Conservation (phyloP, 1,140 invertebrate genomes). For the Mylabris phalerata region DNA sequence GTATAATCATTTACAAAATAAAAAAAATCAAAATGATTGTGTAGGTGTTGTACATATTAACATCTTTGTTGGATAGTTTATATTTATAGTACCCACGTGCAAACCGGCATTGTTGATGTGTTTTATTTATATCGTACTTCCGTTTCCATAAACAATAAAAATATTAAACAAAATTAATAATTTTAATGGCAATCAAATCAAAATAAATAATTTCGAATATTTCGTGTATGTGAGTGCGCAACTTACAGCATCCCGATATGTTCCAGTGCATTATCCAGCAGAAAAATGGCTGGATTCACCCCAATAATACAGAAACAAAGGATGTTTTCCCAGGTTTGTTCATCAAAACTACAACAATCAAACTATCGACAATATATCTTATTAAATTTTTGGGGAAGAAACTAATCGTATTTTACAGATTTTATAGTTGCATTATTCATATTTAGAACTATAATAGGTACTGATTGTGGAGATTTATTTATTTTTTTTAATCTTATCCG, state of each 20-base stretch:
- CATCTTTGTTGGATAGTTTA: conserved; percentile 15
- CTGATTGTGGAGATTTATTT: too few species aligned
- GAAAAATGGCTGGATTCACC: conserved; percentile 67
- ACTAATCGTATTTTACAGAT: too few species aligned
- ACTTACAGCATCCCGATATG: conserved; percentile 40
- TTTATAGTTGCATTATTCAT: too few species aligned
- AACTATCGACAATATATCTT: too few species aligned
- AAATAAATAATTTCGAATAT: neutral
- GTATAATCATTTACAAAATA: conserved; percentile 3
- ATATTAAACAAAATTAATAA: neutral
- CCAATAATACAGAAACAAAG: conserved; percentile 61
- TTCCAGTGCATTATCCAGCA: conserved; percentile 79
- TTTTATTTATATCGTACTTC: conserved; percentile 30
- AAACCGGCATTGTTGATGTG: conserved; percentile 17
- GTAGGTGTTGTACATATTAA: conserved; percentile 10
- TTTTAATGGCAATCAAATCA: neutral
- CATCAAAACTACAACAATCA: neutral
- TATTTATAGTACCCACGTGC: conserved; percentile 30
- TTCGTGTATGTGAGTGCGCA: conserved; percentile 9
- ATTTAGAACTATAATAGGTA: too few species aligned
- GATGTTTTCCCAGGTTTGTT: conserved; percentile 68
- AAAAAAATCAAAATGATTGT: conserved; percentile 23
- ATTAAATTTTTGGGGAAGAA: too few species aligned
- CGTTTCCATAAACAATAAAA: conserved; percentile 5
- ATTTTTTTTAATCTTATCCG: too few species aligned